phyloP scores from a whole-genome alignment of 2,797 vertebrate species.

The Argya squamiceps region DNA sequence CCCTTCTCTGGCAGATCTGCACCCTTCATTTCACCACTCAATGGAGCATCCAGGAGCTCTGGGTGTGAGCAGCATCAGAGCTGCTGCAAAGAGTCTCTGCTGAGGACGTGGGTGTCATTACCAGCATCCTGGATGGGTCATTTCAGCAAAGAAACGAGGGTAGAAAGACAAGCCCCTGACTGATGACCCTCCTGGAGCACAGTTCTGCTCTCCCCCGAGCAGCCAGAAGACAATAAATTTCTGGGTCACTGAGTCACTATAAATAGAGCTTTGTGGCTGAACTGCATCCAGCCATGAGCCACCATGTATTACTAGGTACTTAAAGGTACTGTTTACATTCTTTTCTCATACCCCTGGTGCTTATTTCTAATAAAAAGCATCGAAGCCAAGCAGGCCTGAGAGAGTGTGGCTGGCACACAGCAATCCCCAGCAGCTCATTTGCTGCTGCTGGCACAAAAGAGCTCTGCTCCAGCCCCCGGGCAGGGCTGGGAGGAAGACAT shows the following conservation, averaged over 20 bases:
- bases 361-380: constrained; percentile 52
- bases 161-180: neutral
- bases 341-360: constrained; percentile 31
- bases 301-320: constrained; percentile 11
- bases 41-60: neutral
- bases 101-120: neutral
- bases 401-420: neutral
- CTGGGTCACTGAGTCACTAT: constrained; percentile 58
- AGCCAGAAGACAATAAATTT: constrained; percentile 43
- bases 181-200: constrained; percentile 21
- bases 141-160: neutral
- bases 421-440: neutral
- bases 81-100: neutral
- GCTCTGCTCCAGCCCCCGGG: neutral
- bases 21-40: neutral
- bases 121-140: neutral
- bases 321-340: constrained; percentile 34
- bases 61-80: neutral
- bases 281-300: neutral
- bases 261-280: constrained; percentile 20
- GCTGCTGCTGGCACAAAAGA: neutral
- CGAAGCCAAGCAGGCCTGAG: constrained; percentile 2
- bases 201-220: neutral
- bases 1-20: neutral
- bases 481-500: neutral